Base-by-base conservation (phyloP, 2,888 invertebrate genomes). In the Steinernema scapterisci region DNA sequence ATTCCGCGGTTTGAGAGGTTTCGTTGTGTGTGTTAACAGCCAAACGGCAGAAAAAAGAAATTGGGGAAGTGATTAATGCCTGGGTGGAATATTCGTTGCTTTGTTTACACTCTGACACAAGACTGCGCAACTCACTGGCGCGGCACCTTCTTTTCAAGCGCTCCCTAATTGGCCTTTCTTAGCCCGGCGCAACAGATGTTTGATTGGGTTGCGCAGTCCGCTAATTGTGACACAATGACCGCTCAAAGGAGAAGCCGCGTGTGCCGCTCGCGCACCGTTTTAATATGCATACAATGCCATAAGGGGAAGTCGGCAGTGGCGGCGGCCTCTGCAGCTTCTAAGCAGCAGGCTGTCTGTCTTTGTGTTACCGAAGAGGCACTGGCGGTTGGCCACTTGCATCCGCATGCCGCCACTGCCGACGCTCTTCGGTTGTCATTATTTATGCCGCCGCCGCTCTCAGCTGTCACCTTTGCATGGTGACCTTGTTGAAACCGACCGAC, bases 111-210 rank as follows among this genome's bases (percentile, higher is more conserved):
- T 31, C 31, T 63, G 31, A 63, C 63, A 63, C 63, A 63, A 31
- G 31, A 25, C 31, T 63, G 38, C 31, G 63, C 63, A 63, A 63
- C 63, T 63, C 63, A 38, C 38, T 38, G 38, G 9, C 38, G 63
- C 63, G 63, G 63, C 63, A 63, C 63, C 63, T 27, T 38, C 38
- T 38, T 48, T 63, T 63, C 63, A 63, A n/a, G 63, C 27, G 38
- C 38, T 38, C 25, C 38, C 63, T 63, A 63, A 63, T 63, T 63
- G 63, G 63, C 63, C 63, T 63, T 63, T 63, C 63, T 63, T 63
- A 63, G 63, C 63, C 63, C 31, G 63, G 63, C 63, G 63, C 63
- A 63, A 63, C 63, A 63, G 63, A 63, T 63, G 63, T 63, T 63
- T 63, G 63, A 63, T 63, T 63, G 63, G 63, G 63, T 63, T 63